These are phyloP conservation scores for Morpho helenor DNA, from an alignment of 2,888 invertebrate species.

Conservation along the genomic window DNA sequence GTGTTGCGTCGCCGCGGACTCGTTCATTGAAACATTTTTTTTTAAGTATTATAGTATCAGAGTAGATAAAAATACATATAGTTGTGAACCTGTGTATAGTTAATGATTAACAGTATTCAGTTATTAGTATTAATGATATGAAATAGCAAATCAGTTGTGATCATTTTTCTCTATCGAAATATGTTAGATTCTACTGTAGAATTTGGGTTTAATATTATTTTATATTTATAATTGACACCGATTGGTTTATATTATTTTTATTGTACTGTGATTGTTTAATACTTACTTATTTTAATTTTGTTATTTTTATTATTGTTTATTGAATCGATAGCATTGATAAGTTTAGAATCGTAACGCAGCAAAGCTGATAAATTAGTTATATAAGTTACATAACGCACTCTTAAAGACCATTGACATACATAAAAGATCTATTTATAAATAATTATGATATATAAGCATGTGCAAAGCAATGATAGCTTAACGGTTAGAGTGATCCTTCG, in stretches of 20 bases:
- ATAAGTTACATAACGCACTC: constrained; percentile 14
- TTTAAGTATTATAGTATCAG: too few species aligned
- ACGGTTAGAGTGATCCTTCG: too few species aligned
- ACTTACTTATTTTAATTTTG: constrained; percentile 47
- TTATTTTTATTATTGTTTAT: constrained; percentile 38
- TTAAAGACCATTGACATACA: constrained; percentile 10
- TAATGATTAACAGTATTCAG: background rate
- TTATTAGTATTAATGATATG: background rate
- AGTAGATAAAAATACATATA: too few species aligned
- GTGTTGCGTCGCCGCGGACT: too few species aligned
- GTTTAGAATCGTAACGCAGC: constrained; percentile 17
- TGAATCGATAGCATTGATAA: constrained; percentile 23
- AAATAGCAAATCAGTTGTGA: constrained; percentile 5
- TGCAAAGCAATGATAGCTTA: too few species aligned
- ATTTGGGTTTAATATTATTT: background rate
- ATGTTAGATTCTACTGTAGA: too few species aligned
- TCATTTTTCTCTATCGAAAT: constrained; percentile 6
- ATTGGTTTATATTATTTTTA: constrained; percentile 34
- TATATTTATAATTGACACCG: constrained; percentile 29
- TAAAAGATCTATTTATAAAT: background rate
- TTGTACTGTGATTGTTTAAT: constrained; percentile 53
- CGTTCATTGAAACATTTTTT: too few species aligned
- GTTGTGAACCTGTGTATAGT: too few species aligned
- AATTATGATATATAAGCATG: too few species aligned
- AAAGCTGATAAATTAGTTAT: constrained; percentile 24